A percentile compares a stretch with the other conserved stretches of the same genome.
Conservation (phyloP, 2,888 invertebrate genomes). For the Conchocele bisecta region DNA sequence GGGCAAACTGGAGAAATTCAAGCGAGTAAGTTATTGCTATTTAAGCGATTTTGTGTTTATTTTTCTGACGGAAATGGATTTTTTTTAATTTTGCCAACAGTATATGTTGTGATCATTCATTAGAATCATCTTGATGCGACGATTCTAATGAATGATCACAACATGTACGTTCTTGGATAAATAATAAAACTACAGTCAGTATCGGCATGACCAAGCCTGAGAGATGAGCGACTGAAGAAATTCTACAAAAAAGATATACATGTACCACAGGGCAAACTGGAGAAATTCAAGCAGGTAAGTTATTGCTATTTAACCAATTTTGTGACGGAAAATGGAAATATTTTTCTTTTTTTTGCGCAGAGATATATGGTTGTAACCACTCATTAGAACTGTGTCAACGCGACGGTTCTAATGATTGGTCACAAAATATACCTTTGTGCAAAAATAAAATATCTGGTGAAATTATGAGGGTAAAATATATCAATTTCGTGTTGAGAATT, state of each 20-base stretch:
- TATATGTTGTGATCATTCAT: background rate
- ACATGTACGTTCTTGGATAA: no score
- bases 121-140: no score
- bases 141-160: no score
- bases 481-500: no score
- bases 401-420: no score
- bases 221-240: conserved; percentile 95
- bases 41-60: no score
- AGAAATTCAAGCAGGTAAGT: conserved; percentile 92
- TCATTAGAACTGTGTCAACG: background rate
- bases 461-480: no score
- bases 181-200: no score
- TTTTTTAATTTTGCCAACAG: background rate
- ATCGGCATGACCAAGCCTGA: conserved; percentile 98
- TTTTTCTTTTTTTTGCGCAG: background rate
- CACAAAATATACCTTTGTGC: no score
- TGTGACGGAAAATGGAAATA: background rate
- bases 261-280: conserved; percentile 95
- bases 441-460: no score
- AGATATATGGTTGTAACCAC: background rate
- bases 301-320: no score
- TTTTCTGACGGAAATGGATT: background rate
- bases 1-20: conserved; percentile 95
- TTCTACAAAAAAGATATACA: conserved; percentile 96
- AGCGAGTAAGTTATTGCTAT: conserved; percentile 85